These are phyloP conservation scores for Chalcosyrphus nemorum DNA, from an alignment of 2,888 invertebrate species.

Conservation along the genomic window DNA sequence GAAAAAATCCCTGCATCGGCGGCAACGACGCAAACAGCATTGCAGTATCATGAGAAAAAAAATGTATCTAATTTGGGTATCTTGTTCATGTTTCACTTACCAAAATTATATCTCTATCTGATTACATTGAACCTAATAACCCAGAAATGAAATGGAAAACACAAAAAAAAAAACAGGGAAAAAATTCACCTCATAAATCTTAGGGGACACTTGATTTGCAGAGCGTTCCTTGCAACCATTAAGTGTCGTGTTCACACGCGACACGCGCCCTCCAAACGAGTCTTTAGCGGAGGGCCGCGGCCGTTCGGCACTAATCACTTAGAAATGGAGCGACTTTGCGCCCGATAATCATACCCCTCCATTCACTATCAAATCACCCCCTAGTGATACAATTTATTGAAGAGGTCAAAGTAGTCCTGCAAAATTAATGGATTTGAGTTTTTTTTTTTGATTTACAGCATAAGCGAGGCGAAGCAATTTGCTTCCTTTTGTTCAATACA, in stretches of 20 bases:
- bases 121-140: conserved; percentile 24
- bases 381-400: conserved; percentile 27
- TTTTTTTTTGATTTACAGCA: conserved; percentile 3
- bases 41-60: neutral
- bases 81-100: conserved; percentile 7
- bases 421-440: conserved; percentile 3
- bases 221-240: conserved; percentile 5
- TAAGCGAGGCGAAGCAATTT: neutral
- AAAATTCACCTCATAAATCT: conserved; percentile 15
- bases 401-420: neutral
- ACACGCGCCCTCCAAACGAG: conserved; percentile 17
- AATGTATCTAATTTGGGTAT: neutral
- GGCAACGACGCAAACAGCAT: neutral
- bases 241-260: conserved; percentile 41
- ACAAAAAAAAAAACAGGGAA: conserved; percentile 14
- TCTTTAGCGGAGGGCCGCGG: conserved; percentile 2
- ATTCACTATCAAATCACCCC: conserved; percentile 4
- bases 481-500: neutral
- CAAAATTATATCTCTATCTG: neutral
- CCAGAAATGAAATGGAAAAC: conserved; percentile 12
- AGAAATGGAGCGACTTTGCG: conserved; percentile 17
- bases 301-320: conserved; percentile 9
- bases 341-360: neutral
- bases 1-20: neutral
- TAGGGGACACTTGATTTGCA: conserved; percentile 30